These are phyloP conservation scores for Amphimallon solstitiale DNA, from an alignment of 2,888 invertebrate genomes.

Conservation along the genomic window DNA sequence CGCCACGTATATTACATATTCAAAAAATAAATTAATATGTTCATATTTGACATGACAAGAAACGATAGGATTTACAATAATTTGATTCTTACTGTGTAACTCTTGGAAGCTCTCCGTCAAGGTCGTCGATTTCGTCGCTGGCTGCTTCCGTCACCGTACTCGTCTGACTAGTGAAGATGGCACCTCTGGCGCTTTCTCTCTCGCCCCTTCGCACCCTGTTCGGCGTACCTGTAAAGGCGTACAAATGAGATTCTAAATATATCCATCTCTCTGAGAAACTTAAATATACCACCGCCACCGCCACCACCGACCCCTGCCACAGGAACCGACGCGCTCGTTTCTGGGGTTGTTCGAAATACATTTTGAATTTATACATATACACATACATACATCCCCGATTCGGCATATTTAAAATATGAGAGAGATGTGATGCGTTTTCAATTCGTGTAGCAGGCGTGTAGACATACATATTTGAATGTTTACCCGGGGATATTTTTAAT, in stretches of 20 bases:
- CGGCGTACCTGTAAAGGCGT: conserved; percentile 55
- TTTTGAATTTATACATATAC: conserved; percentile 1
- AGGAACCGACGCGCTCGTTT: background rate
- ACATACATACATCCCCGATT: too few relatives aligned
- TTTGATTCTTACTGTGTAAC: conserved; percentile 71
- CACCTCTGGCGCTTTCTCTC: conserved; percentile 61
- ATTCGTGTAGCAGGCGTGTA: too few relatives aligned
- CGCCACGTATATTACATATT: conserved; percentile 16
- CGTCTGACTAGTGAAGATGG: conserved; percentile 69
- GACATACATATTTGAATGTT: too few relatives aligned
- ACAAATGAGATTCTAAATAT: conserved; percentile 36
- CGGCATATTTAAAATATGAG: background rate
- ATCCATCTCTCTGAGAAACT: conserved; percentile 7
- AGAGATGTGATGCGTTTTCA: too few relatives aligned
- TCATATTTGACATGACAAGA: background rate
- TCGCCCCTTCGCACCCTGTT: conserved; percentile 64
- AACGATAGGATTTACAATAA: background rate
- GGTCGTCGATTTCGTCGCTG: conserved; percentile 75
- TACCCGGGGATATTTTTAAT: too few relatives aligned
- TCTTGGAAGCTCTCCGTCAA: conserved; percentile 71
- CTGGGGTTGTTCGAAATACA: background rate
- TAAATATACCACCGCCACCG: background rate
- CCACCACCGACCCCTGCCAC: background rate
- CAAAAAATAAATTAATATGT: background rate
- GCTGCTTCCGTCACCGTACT: conserved; percentile 76